These are phyloP conservation scores for Pachyramphus minor DNA, from an alignment of 2,113 vertebrate genomes.

Conservation along the genomic window DNA sequence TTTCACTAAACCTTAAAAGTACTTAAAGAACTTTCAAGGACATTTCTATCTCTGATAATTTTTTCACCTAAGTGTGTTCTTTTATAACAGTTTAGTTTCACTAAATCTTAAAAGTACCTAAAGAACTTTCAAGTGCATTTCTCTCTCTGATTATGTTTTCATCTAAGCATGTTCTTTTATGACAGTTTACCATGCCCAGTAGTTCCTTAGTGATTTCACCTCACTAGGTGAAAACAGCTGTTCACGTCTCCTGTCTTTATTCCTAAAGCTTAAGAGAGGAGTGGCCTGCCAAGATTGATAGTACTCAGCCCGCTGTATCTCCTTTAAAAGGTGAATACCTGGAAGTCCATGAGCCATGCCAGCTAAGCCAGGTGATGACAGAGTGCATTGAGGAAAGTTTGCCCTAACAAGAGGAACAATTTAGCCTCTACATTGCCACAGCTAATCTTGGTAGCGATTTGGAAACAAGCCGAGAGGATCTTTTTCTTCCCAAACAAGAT, in stretches of 20 bases:
- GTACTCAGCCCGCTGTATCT: neutral
- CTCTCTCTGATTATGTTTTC: neutral
- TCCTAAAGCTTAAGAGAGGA: neutral
- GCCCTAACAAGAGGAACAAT: neutral
- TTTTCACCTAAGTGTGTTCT: neutral
- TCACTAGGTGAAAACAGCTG: neutral
- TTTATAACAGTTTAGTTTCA: neutral
- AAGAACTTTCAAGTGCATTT: neutral
- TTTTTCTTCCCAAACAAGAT: neutral
- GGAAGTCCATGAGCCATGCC: neutral
- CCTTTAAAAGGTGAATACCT: neutral
- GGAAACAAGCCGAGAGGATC: neutral
- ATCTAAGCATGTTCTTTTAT: neutral
- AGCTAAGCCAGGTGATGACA: neutral
- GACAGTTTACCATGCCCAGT: neutral
- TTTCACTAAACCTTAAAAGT: neutral
- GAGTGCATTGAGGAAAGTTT: neutral
- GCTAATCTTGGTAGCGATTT: neutral
- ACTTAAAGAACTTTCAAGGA: neutral
- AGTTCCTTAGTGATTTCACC: neutral
- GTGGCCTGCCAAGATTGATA: neutral
- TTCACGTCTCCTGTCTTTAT: neutral
- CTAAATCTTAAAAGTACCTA: neutral
- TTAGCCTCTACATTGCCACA: neutral
- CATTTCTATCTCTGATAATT: neutral